Percentiles rank a stretch among this genome's conserved stretches.
Conservation (phyloP, 2,113 vertebrate genomes). For the Pseudopipra pipra region DNA sequence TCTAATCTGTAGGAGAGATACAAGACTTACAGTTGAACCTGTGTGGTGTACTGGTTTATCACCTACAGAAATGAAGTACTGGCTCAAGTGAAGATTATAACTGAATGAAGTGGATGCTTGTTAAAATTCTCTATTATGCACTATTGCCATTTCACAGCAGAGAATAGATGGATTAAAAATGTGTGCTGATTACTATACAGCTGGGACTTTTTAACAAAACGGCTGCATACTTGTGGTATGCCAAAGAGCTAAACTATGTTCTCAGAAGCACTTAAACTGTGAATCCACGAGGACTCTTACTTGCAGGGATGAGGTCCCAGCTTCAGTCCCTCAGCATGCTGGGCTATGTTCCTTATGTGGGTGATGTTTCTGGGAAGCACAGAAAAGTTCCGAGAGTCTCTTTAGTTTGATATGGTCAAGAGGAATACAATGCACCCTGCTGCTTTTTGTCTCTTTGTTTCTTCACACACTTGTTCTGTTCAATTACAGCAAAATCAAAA, state of each 20-base stretch:
- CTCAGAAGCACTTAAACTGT: constrained; percentile 42
- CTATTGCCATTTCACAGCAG: constrained; percentile 11
- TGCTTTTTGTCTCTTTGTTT: background rate
- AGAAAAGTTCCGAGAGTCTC: background rate
- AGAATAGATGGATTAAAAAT: constrained; percentile 34
- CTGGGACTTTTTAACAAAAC: constrained; percentile 60
- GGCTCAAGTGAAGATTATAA: background rate
- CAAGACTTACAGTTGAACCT: background rate
- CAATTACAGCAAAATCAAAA: background rate
- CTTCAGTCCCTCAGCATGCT: background rate
- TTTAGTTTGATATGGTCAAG: background rate
- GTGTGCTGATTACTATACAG: constrained; percentile 45
- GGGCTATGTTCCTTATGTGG: background rate
- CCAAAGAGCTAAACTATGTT: constrained; percentile 39
- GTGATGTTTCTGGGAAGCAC: background rate
- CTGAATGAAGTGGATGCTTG: background rate
- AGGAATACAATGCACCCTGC: background rate
- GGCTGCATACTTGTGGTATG: constrained; percentile 41
- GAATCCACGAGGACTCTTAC: background rate
- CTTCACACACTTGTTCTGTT: background rate
- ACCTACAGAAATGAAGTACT: background rate
- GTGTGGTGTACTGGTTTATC: background rate
- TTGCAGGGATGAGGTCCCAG: background rate
- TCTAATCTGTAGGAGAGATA: background rate
- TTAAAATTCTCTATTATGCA: constrained; percentile 17